Conservation (phyloP, 1,140 invertebrate species). For the Rhopalosiphum padi region DNA sequence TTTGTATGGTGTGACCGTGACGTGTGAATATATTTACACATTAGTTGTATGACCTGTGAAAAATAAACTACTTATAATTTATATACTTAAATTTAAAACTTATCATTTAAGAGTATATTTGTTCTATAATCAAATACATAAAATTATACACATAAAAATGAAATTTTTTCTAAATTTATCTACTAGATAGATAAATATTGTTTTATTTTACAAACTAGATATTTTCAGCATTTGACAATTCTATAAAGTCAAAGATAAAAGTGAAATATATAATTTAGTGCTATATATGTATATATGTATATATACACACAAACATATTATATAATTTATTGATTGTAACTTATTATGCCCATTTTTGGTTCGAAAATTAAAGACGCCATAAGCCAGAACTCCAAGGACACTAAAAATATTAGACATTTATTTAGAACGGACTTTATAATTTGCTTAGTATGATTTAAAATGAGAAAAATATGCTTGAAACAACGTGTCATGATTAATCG, state of each 20-base stretch:
- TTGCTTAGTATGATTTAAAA: not conserved
- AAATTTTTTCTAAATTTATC: not conserved
- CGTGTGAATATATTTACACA: not conserved
- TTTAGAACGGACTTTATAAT: not conserved
- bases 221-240: not conserved
- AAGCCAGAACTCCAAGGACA: conserved; percentile 15
- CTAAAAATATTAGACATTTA: not conserved
- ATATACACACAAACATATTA: not conserved
- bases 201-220: not conserved
- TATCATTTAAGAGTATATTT: not conserved
- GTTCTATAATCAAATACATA: no score
- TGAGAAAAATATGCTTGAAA: not conserved
- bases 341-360: conserved; percentile 45
- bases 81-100: not conserved
- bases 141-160: not conserved
- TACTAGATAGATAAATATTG: not conserved
- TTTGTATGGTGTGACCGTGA: no score
- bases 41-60: not conserved
- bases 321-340: conserved; percentile 13
- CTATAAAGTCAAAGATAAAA: not conserved
- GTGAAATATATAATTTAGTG: not conserved
- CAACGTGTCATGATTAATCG: not conserved
- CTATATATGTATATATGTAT: not conserved
- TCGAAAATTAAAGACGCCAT: conserved; percentile 40
- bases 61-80: not conserved